Base-by-base conservation (phyloP, 1,140 invertebrate genomes). In the Mercenaria mercenaria region DNA sequence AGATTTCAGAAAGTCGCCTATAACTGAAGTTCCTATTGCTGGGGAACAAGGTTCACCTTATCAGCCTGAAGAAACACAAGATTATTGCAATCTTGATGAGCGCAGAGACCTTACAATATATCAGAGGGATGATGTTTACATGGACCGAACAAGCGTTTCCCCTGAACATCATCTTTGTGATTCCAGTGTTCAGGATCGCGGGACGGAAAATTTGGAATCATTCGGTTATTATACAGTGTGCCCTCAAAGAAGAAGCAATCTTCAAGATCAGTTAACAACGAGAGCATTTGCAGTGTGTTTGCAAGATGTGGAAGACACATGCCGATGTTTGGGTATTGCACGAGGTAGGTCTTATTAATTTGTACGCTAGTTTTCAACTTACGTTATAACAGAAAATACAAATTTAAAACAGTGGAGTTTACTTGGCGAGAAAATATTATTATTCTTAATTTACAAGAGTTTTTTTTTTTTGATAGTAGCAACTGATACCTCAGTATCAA, bases 271-370 rank as follows among this genome's bases (percentile, higher is more conserved):
- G 41, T 74, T 41, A 34, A 26, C 41, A 43, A 47, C 74, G 8
- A 41, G 20, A n/a, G 47, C 47, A 26, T 18, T 52, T 1, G 20
- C 37, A 52, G 43, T 59, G 11, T 79, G 76, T 79, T 34, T 34
- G 2, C 76, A 79, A 37, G 76, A 79, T 56, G 76, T 79, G 18
- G 26, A 41, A 50, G 76, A 79, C 13, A 79, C 76, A 2, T 79
- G 76, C 32, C 29, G 29, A 8, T 52, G 76, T 13, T n/a, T 79
- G 13, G 47, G 47, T 20, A 56, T 79, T 52, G 15, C 47, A 34
- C 26, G 34, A 52, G 76, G 76, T 79, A 37, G 20, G 76, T 23
- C 37, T 37, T 4, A 67, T 11, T n/a, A n/a, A n/a, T n/a, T n/a
- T n/a, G n/a, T n/a, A n/a, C 20, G 47, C 10, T 50, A 50, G 10